Percentiles rank a stretch among this genome's conserved stretches.
phyloP scores from a whole-genome alignment of 53 echinoderm and acorn worm species.

The Stichopus horrens region DNA sequence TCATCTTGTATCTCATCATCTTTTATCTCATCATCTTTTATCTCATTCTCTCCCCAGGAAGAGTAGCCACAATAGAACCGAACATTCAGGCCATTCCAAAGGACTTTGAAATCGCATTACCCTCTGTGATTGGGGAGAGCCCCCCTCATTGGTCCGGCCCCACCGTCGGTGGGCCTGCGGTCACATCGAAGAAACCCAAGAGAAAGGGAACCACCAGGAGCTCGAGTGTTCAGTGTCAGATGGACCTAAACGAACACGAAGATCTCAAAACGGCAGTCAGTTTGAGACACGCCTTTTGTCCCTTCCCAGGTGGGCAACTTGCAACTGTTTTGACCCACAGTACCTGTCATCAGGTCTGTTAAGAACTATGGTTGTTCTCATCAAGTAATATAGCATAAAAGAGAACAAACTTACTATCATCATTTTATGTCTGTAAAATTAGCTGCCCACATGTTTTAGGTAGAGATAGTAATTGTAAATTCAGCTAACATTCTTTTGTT shows the following conservation, averaged over 20 bases:
- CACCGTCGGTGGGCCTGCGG: not conserved
- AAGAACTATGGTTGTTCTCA: too few species aligned
- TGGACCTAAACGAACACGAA: conserved; percentile 2
- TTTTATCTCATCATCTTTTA: not conserved
- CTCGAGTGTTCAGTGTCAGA: conserved; percentile 13
- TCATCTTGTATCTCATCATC: too few species aligned
- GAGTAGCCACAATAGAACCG: conserved; percentile 85
- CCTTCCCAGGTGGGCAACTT: conserved; percentile 68
- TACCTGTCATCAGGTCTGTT: too few species aligned
- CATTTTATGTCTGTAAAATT: too few species aligned
- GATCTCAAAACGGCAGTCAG: conserved; percentile 65
- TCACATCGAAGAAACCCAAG: conserved; percentile 26
- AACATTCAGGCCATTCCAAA: conserved; percentile 95
- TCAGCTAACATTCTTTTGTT: too few species aligned
- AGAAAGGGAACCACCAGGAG: conserved; percentile 42
- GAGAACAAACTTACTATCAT: too few species aligned
- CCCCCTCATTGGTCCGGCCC: conserved; percentile 62
- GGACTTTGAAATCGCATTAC: conserved; percentile 94
- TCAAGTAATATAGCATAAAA: too few species aligned
- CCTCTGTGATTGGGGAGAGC: conserved; percentile 90
- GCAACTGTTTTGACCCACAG: too few species aligned
- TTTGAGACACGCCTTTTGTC: conserved; percentile 85
- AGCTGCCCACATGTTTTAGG: too few species aligned
- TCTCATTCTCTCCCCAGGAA: conserved; percentile 56
- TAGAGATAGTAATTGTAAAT: too few species aligned